Base-by-base conservation (phyloP, 2,888 invertebrate genomes). In the Baccha elongata region DNA sequence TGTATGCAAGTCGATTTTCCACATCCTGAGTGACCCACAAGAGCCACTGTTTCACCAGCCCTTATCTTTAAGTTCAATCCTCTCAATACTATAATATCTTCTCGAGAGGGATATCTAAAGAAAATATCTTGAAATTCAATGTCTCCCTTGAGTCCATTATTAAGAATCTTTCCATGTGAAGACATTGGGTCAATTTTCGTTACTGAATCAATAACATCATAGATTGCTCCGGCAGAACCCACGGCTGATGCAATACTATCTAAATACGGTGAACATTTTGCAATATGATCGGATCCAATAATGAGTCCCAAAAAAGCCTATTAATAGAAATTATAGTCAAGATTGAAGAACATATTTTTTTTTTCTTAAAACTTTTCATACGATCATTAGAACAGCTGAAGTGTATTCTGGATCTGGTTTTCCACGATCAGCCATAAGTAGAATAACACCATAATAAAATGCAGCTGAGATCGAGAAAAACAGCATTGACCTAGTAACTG, bases 391-490 rank as follows among this genome's bases (percentile, higher is more conserved):
- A 0, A 93, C 93, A 0, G 94, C 94, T 0, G 95, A 93, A 0
- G 93, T 94, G 86, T 95, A 95, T 4, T 92, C 91, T 0, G 93
- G 93, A 6, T 89, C 87, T 0, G 88, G 90, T 48, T 92, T 91
- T 0, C 91, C 89, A 11, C 94, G 91, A 87, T 93, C 93, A 0
- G 93, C 92, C 42, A 95, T 87, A 64, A 96, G 94, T 17, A 96
- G 91, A 53, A 92, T 92, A 0, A 95, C 93, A 0, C 96, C 96
- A 87, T 95, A 96, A 94, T 95, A 96, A 89, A 96, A 96, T 0
- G 95, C 93, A 0, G 95, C 89, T 0, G 94, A 93, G 87, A 94
- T 94, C 10, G 94, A 93, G 29, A 93, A 91, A 87, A 94, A 96
- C 64, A 95, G 93, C 83, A 95, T 93, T 53, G 94, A 91, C 94